Percentiles rank a stretch among this genome's conserved stretches.
Evolutionary conservation across 2,797 vertebrate genomes (phyloP).

Genomic region (Fistularia tabacaria): DNA sequence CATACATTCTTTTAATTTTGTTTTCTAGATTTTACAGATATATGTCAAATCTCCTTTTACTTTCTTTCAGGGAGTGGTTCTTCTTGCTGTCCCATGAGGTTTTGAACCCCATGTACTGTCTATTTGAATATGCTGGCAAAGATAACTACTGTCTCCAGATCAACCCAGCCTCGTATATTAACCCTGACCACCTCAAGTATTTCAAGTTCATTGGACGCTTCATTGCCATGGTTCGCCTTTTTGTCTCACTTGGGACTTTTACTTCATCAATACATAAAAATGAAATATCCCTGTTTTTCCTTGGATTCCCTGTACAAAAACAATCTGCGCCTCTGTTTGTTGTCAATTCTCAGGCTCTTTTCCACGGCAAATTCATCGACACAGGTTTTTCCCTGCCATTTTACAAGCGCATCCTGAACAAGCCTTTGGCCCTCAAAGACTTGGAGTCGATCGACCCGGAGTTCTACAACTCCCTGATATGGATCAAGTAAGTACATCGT

Average conservation of each 20-base stretch:
- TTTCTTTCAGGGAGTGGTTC: constrained; percentile 90
- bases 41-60: not conserved
- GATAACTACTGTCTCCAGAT: constrained; percentile 99
- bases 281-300: too few relatives aligned
- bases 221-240: constrained; percentile 87
- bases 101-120: constrained; percentile 98
- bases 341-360: constrained; percentile 81
- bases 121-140: constrained; percentile 98
- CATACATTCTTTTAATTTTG: too few relatives aligned
- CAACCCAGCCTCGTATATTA: constrained; percentile 97
- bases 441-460: constrained; percentile 97
- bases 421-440: constrained; percentile 92
- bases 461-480: constrained; percentile 99
- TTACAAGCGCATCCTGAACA: constrained; percentile 97
- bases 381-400: constrained; percentile 98
- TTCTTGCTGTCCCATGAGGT: constrained; percentile 98
- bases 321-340: not conserved
- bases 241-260: not conserved
- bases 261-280: too few relatives aligned
- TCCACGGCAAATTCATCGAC: constrained; percentile 98
- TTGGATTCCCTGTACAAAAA: too few relatives aligned
- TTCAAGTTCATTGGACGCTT: constrained; percentile 98
- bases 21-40: too few relatives aligned
- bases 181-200: constrained; percentile 97
- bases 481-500: constrained; percentile 90